phyloP scores from a whole-genome alignment of 2,888 invertebrate genomes.

The Philonicus albiceps region DNA sequence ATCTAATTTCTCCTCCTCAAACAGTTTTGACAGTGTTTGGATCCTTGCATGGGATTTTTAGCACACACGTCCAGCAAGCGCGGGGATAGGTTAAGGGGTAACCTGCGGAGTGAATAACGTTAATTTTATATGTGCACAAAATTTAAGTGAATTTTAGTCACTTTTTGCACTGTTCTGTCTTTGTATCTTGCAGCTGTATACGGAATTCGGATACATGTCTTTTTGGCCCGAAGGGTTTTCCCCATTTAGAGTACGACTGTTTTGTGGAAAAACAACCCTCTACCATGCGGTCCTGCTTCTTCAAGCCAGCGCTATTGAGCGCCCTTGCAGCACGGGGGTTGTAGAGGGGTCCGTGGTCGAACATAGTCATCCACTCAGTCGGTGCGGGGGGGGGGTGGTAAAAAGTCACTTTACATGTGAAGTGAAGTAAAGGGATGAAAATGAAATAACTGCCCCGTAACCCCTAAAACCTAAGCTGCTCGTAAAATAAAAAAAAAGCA shows the following conservation, averaged over 20 bases:
- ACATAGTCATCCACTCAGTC: background rate
- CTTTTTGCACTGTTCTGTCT: background rate
- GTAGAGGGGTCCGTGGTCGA: background rate
- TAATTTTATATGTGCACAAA: constrained; percentile 36
- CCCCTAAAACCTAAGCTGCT: constrained; percentile 5
- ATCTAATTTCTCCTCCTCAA: background rate
- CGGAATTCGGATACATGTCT: background rate
- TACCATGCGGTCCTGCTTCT: background rate
- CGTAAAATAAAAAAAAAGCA: constrained; percentile 3
- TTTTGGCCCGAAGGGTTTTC: background rate
- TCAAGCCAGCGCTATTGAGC: background rate
- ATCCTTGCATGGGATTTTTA: background rate
- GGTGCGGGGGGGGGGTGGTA: background rate
- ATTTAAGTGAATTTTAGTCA: constrained; percentile 36
- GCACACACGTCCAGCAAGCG: background rate
- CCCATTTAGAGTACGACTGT: constrained; percentile 2
- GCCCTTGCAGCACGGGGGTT: background rate
- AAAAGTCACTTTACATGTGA: constrained; percentile 15
- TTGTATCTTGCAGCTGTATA: background rate
- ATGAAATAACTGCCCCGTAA: constrained; percentile 21
- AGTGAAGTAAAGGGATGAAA: constrained; percentile 7
- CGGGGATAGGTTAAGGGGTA: background rate
- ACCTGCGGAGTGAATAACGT: background rate
- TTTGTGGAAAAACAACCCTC: background rate
- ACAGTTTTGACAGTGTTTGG: background rate